phyloP scores from a whole-genome alignment of 37 sponge, comb jelly and placozoan species.

The Bolinopsis microptera region DNA sequence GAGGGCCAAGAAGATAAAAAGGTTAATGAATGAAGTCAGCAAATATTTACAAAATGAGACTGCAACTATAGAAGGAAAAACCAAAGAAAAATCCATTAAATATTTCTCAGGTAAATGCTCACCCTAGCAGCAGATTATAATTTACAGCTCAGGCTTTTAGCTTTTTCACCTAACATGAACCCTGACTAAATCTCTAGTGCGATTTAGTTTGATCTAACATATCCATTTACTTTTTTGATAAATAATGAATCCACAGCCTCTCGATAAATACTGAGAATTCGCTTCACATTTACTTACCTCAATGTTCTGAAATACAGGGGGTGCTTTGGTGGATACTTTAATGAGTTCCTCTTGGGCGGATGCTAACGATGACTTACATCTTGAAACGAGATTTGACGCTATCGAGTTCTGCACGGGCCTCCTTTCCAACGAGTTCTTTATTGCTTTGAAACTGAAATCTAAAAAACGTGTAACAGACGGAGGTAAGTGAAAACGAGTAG shows the following conservation, averaged over 20 bases:
- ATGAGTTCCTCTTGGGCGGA: conserved; percentile 14
- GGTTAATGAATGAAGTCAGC: conserved; percentile 49
- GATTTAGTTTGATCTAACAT: too few relatives aligned
- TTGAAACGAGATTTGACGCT: conserved; percentile 26
- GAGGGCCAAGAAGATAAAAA: conserved; percentile 37
- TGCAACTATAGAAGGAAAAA: conserved; percentile 31
- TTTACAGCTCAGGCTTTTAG: too few relatives aligned
- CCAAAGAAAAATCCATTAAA: conserved; percentile 37
- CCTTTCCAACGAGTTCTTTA: conserved; percentile 51
- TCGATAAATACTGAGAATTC: too few relatives aligned
- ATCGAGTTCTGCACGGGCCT: conserved; percentile 58
- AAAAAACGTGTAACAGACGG: background rate
- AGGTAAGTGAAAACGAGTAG: too few relatives aligned
- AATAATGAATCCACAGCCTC: too few relatives aligned
- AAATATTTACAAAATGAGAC: conserved; percentile 40
- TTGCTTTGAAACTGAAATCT: conserved; percentile 37
- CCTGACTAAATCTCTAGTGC: too few relatives aligned
- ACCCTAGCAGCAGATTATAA: too few relatives aligned
- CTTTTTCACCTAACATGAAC: too few relatives aligned
- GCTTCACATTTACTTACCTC: too few relatives aligned
- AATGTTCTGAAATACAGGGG: too few relatives aligned
- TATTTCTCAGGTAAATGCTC: conserved; percentile 60
- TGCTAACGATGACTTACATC: background rate
- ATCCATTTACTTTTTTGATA: too few relatives aligned
- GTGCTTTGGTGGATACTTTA: conserved; percentile 22